A percentile compares a stretch with the other conserved stretches of the same genome.
Evolutionary conservation across 2,113 vertebrate genomes (phyloP).

Genomic region (Anthoscopus minutus): DNA sequence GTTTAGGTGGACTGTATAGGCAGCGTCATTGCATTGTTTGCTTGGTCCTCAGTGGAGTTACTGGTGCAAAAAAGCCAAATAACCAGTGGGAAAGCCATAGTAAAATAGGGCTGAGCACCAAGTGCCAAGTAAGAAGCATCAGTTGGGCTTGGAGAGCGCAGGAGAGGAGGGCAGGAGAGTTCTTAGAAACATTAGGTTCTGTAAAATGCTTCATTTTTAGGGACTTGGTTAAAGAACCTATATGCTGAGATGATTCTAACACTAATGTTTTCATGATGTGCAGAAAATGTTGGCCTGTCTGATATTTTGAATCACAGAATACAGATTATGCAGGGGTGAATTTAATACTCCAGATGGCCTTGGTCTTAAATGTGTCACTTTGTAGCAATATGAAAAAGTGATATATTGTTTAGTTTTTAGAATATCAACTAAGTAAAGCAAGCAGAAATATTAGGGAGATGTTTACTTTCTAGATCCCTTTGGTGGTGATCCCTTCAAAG

Average conservation of each 20-base stretch:
- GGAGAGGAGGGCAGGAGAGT: not conserved
- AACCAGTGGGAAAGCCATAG: not conserved
- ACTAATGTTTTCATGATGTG: not conserved
- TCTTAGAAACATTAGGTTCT: not conserved
- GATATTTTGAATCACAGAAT: not conserved
- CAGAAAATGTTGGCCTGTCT: not conserved
- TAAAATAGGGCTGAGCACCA: not conserved
- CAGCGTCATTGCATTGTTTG: not conserved
- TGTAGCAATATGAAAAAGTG: not conserved
- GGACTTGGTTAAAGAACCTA: not conserved
- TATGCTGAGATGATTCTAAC: not conserved
- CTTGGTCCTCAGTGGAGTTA: not conserved
- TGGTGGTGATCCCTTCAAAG: slow-evolving; percentile 95
- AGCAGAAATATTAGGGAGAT: not conserved
- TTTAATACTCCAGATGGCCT: not conserved
- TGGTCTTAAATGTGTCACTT: not conserved
- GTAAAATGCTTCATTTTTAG: not conserved
- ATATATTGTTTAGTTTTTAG: not conserved
- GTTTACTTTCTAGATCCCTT: slow-evolving; percentile 82
- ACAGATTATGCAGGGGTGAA: not conserved
- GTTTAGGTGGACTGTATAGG: not conserved
- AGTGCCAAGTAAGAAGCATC: not conserved
- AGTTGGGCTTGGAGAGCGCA: not conserved
- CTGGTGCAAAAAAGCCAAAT: not conserved
- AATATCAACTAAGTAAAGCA: not conserved